Conservation (phyloP, 2,888 invertebrate species). For the Galeruca laticollis region DNA sequence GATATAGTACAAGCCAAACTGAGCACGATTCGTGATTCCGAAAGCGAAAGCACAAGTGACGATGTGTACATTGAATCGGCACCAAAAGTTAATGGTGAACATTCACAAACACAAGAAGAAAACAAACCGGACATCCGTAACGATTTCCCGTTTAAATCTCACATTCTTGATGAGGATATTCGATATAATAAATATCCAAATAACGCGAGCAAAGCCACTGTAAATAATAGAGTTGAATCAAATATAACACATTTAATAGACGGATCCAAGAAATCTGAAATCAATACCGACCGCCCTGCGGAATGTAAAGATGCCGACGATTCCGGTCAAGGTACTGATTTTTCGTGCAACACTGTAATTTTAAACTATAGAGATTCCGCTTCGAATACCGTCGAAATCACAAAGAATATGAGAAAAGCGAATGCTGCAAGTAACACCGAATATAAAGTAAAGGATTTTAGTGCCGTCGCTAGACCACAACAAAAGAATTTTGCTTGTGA, state of each 20-base stretch:
- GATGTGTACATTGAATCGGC: conserved; percentile 26
- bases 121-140: conserved; percentile 9
- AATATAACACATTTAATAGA: background rate
- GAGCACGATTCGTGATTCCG: conserved; percentile 50
- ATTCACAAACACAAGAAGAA: no score
- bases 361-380: background rate
- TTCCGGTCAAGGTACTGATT: background rate
- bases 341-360: conserved; percentile 1
- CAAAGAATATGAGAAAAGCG: background rate
- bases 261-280: background rate
- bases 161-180: background rate
- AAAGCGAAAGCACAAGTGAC: conserved; percentile 50
- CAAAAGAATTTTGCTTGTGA: conserved; percentile 4
- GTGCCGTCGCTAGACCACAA: background rate
- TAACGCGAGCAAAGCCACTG: no score
- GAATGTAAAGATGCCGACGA: conserved; percentile 1
- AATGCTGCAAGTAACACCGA: background rate
- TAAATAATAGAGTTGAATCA: no score
- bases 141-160: conserved; percentile 7
- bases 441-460: background rate
- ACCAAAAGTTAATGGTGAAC: conserved; percentile 14
- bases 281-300: background rate
- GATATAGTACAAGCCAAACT: conserved; percentile 49
- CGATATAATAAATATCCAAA: no score
- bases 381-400: background rate